phyloP scores from a whole-genome alignment of 1,140 invertebrate genomes.

The Bombus impatiens region DNA sequence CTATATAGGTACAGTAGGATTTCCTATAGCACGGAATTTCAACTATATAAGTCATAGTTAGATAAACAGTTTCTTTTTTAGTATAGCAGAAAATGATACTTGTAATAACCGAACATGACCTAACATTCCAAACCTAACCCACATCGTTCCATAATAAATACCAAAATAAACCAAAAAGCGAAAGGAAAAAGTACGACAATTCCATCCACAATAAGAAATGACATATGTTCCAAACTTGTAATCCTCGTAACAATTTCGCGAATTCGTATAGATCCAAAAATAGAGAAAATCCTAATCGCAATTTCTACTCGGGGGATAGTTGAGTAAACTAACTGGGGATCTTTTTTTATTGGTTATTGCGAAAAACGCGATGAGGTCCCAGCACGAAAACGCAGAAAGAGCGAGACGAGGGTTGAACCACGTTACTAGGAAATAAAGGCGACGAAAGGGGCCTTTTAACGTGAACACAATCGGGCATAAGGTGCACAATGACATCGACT shows the following conservation, averaged over 20 bases:
- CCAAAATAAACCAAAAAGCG: background rate
- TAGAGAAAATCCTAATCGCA: constrained; percentile 55
- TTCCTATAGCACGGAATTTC: no score
- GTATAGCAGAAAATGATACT: no score
- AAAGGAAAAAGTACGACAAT: background rate
- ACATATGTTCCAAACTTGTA: constrained; percentile 57
- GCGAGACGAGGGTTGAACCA: constrained; percentile 41
- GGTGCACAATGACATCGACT: constrained; percentile 71
- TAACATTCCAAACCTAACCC: no score
- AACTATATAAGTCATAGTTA: no score
- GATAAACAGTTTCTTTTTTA: no score
- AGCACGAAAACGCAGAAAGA: background rate
- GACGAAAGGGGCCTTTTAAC: constrained; percentile 54
- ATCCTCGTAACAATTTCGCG: constrained; percentile 46
- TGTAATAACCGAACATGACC: no score
- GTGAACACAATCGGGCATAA: constrained; percentile 64
- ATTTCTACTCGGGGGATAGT: constrained; percentile 33
- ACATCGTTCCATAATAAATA: background rate
- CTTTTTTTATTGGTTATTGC: constrained; percentile 57
- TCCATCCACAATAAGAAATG: constrained; percentile 45
- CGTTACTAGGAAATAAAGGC: constrained; percentile 56
- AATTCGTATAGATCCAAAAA: constrained; percentile 7
- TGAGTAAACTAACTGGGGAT: background rate
- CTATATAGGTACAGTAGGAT: no score
- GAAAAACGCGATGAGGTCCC: constrained; percentile 57